Base-by-base conservation (phyloP, 2,888 invertebrate species). In the Hartigia nigra region DNA sequence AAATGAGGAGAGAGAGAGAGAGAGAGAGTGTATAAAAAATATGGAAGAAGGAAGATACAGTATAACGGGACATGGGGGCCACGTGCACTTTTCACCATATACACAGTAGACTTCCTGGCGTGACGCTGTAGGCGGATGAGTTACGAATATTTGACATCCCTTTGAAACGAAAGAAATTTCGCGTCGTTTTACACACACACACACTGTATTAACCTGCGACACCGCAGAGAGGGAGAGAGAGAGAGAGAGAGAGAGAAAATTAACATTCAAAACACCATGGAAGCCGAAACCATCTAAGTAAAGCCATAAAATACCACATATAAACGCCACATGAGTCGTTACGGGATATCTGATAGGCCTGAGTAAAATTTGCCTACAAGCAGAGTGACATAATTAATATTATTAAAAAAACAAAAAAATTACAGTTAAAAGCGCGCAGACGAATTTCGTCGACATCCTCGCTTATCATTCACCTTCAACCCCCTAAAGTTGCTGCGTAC, bases 251-350 rank as follows among this genome's bases (percentile, higher is more conserved):
- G 34, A 34, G 4, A 34, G 34, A 34, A 34, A 34, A 34, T 34
- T 34, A 34, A 34, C 0, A 23, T 4, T 39, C 23, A 39, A 23
- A 55, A 55, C 23, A 1, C 81, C 81, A 85, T 86, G 87, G 86
- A 86, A 86, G 87, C 84, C 82, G 86, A 87, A 87, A 87, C 85
- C 87, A 82, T 82, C 78, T 31, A 87, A 86, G 86, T 86, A 85
- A 39, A 12, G 14, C 4, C 39, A 14, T 39, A 39, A 14, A 4
- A 12, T 39, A 39, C 39, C 39, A 14, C 39, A 14, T 12, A 1
- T 55, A 23, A 55, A 5, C 9, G 23, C 9, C 72, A 31, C 72
- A 31, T 9, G 31, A 31, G 12, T 14, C 31, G 4, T 31, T 70
- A 32, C 0, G 70, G 0, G 31, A 72, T 9, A 34, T 12, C 12